Evolutionary conservation across 1,140 invertebrate species (phyloP).

Genomic region (Neodiprion lecontei): DNA sequence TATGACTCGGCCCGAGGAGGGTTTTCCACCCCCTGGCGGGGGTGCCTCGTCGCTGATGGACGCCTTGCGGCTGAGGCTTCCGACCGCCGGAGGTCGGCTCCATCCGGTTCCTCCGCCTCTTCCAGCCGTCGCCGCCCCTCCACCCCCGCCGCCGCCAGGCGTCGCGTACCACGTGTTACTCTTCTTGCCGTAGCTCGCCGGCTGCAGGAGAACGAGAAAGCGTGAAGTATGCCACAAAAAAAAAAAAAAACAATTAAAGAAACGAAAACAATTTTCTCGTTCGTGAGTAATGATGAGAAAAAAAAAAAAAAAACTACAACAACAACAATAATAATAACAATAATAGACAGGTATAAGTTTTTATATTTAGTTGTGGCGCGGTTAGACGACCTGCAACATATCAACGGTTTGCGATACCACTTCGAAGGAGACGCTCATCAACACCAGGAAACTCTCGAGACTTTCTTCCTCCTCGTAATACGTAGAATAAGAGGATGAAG

Average conservation of each 20-base stretch:
- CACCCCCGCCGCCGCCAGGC: conserved; percentile 60
- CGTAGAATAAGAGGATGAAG: not conserved
- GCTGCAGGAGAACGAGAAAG: conserved; percentile 55
- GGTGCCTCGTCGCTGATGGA: conserved; percentile 69
- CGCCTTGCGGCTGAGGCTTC: conserved; percentile 68
- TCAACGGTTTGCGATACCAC: conserved; percentile 61
- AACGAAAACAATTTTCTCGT: not conserved
- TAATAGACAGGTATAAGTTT: no score
- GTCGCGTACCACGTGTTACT: conserved; percentile 85
- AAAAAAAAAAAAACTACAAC: conserved; percentile 1
- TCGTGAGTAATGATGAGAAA: not conserved
- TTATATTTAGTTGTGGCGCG: no score
- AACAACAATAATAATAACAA: no score
- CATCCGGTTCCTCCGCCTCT: conserved; percentile 63
- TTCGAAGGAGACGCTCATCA: conserved; percentile 62
- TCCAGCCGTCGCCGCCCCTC: conserved; percentile 58
- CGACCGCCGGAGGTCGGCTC: conserved; percentile 77
- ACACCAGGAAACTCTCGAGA: conserved; percentile 55
- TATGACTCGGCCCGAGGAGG: conserved; percentile 84
- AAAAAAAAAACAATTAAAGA: conserved; percentile 19
- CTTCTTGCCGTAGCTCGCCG: conserved; percentile 86
- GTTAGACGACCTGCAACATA: conserved; percentile 55
- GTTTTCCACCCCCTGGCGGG: conserved; percentile 73
- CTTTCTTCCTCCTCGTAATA: conserved; percentile 28
- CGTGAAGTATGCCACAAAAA: not conserved